phyloP scores from a whole-genome alignment of 2,113 vertebrate species.

The Tyrannus savana region DNA sequence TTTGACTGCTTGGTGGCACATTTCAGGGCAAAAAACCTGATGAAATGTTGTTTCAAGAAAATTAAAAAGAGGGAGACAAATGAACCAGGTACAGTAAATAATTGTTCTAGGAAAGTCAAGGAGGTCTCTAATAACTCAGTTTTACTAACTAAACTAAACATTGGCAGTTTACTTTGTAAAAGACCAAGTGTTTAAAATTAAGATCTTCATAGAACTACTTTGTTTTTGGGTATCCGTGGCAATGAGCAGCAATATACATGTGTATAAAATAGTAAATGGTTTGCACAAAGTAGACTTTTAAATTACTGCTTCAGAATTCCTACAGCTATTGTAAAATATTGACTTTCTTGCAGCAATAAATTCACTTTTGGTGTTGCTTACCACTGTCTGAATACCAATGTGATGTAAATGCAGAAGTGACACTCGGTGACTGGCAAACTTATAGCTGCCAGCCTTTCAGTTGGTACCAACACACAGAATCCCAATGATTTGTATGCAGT shows the following conservation, averaged over 20 bases:
- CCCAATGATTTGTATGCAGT: constrained; percentile 48
- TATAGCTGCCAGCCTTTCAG: constrained; percentile 16
- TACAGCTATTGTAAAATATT: constrained; percentile 74
- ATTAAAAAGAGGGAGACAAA: constrained; percentile 21
- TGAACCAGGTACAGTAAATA: constrained; percentile 20
- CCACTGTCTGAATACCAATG: constrained; percentile 64
- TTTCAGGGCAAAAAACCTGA: constrained; percentile 18
- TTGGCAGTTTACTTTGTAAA: constrained; percentile 35
- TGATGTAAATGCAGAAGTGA: constrained; percentile 64
- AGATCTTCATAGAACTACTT: neutral
- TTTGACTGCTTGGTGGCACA: neutral
- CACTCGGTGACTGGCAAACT: constrained; percentile 19
- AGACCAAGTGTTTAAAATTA: constrained; percentile 29
- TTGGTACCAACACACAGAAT: neutral
- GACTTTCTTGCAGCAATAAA: constrained; percentile 70
- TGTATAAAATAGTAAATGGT: constrained; percentile 53
- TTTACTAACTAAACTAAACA: constrained; percentile 46
- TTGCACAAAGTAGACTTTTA: constrained; percentile 65
- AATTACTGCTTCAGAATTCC: constrained; percentile 61
- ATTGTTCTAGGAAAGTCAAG: constrained; percentile 18
- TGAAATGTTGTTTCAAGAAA: constrained; percentile 43
- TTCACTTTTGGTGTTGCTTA: constrained; percentile 59
- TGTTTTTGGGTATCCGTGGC: constrained; percentile 27
- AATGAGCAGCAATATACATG: constrained; percentile 40
- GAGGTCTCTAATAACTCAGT: constrained; percentile 45